Evolutionary conservation across 2,113 vertebrate genomes (phyloP), one percentile per base, ranked within the genome.

Genomic region (Hepsetus odoe): DNA sequence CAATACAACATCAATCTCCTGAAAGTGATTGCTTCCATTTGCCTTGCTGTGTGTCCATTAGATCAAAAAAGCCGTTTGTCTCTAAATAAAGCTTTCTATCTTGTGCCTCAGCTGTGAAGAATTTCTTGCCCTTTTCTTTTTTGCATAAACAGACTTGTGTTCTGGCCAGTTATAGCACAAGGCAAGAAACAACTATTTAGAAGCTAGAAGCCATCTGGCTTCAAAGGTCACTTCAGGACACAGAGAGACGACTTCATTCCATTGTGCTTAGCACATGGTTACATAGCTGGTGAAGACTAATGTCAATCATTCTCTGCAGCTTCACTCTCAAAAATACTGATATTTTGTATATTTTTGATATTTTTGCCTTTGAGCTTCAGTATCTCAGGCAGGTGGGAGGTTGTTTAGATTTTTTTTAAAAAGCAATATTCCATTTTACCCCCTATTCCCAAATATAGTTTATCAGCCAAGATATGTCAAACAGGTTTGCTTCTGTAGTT

Each of bases 261-360:
- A 65, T 77, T 77, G 74, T 75, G 83, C 73, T 80, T 73, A 85
- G 72, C 58, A 44, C 64, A 80, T 68, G 59, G 28, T 80, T 77
- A 77, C 73, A 20, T 12, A 26, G 49, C 72, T 80, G 74, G 65
- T 73, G 13, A 51, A 71, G 49, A 38, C 77, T 18, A 46, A 35
- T 13, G 22, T 64, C 51, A 74, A 30, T 80, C 74, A 42, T 35
- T 26, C 58, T 49, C 77, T 55, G 33, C 2, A n/a, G 16, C 20
- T 42, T 46, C 35, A 61, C 64, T 3, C 42, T 80, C 16, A 35
- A 55, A 69, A 68, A 74, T 76, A 75, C 40, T 71, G 56, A 69
- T 55, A 56, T 13, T 70, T 24, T 72, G 28, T 65, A n/a, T n/a
- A n/a, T n/a, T n/a, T n/a, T n/a, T n/a, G 33, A 70, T 22, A 56